Evolutionary conservation across 2,797 vertebrate genomes (phyloP), one percentile per base, ranked within the genome.

Genomic region (Echeneis naucrates): DNA sequence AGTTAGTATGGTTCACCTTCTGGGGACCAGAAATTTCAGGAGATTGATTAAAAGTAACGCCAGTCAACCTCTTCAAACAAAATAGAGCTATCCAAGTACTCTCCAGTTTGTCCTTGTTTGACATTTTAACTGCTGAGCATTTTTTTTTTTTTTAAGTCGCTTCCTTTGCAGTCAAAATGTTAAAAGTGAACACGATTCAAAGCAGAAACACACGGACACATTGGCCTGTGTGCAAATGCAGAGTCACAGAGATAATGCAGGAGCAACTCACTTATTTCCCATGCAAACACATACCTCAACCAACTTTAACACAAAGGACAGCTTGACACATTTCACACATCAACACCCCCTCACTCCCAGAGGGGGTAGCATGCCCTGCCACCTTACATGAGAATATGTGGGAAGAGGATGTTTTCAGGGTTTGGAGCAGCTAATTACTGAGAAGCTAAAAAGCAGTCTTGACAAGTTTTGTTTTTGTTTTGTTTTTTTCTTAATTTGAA

Each of bases 281-380:
- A 85, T 82, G 77, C 71, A 80, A 83, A 82, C 83, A 48, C 33
- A 11, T n/a, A 59, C 62, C 67, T 73, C 66, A 63, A 86, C 61
- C 50, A 81, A 69, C 76, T 65, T 74, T 64, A 58, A 68, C 61
- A 76, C 79, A 86, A 82, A 82, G 86, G 71, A 78, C 82, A 84
- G 73, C 70, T 80, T 79, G 81, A 82, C 73, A 86, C 79, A 74
- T 82, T 89, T 87, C 82, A 86, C 86, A 85, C 82, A 70, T 83
- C 83, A 84, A 67, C 77, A 79, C 85, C 51, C 77, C 54, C 37
- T 69, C 58, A 33, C 55, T 68, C 61, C 38, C 71, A 40, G 37
- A 60, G 69, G 70, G 48, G 11, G 48, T 62, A 38, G 57, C 27
- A 24, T n/a, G 56, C 62, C 58, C 33, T 51, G 58, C 50, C 57